phyloP scores from a whole-genome alignment of 2,888 invertebrate genomes.

The Pyrgus malvae region DNA sequence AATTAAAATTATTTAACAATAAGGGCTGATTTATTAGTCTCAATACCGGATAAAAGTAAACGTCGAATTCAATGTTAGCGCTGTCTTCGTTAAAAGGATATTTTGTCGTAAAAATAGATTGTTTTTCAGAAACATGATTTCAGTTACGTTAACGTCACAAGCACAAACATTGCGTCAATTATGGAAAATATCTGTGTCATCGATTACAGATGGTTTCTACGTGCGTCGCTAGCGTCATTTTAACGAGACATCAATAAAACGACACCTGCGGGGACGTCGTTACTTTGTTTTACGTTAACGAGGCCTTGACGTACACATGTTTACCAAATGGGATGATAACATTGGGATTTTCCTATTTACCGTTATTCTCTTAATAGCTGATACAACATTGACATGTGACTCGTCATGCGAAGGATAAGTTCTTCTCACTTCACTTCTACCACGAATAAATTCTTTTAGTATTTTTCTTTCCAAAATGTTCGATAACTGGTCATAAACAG shows the following conservation, averaged over 20 bases:
- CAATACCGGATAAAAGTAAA: no score
- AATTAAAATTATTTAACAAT: no score
- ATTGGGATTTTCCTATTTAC: background rate
- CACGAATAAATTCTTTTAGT: no score
- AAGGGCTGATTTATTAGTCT: no score
- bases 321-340: background rate
- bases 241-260: conserved; percentile 26
- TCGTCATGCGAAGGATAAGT: background rate
- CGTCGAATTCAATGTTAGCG: no score
- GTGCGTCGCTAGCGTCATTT: conserved; percentile 11
- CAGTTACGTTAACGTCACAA: background rate
- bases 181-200: conserved; percentile 7
- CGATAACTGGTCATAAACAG: no score
- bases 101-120: background rate
- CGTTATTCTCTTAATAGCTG: background rate
- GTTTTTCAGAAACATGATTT: background rate
- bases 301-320: conserved; percentile 12
- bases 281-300: conserved; percentile 22
- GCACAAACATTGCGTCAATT: conserved; percentile 5
- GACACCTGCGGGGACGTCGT: conserved; percentile 26
- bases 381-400: background rate
- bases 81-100: no score
- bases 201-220: conserved; percentile 14
- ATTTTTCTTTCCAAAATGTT: no score
- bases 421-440: no score